phyloP scores from a whole-genome alignment of 2,888 invertebrate species.

The Schrankia costaestrigalis region DNA sequence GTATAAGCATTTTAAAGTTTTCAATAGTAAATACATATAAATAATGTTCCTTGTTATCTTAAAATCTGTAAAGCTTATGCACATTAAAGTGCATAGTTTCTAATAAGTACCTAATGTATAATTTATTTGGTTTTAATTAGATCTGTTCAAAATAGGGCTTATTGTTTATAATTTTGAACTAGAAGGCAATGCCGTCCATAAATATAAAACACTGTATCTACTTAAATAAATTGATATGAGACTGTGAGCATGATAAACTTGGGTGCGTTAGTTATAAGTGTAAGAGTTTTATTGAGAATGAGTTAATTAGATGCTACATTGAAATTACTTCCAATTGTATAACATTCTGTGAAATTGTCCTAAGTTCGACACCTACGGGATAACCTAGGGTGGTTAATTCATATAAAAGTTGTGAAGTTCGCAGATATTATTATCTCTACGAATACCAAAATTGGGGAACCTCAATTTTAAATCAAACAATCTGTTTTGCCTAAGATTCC shows the following conservation, averaged over 20 bases:
- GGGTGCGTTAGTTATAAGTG: conserved; percentile 35
- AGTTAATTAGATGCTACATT: conserved; percentile 10
- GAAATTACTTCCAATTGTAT: conserved; percentile 20
- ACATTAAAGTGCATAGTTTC: conserved; percentile 17
- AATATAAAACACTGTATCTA: conserved; percentile 46
- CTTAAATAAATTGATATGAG: conserved; percentile 57
- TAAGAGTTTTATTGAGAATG: conserved; percentile 14
- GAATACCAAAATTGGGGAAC: too few relatives aligned
- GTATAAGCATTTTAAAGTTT: conserved; percentile 20
- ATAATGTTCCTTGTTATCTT: conserved; percentile 40
- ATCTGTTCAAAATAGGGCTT: conserved; percentile 45
- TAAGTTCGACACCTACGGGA: too few relatives aligned
- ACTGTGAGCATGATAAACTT: conserved; percentile 53
- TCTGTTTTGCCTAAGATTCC: too few relatives aligned
- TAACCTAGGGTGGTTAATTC: too few relatives aligned
- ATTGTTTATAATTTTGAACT: conserved; percentile 28
- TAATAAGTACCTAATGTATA: conserved; percentile 23
- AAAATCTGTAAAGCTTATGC: conserved; percentile 27
- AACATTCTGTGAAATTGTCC: too few relatives aligned
- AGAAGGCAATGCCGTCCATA: conserved; percentile 75
- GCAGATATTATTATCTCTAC: too few relatives aligned
- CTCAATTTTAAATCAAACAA: too few relatives aligned
- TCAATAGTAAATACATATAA: conserved; percentile 8
- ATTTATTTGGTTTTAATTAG: conserved; percentile 36
- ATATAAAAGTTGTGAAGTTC: too few relatives aligned